These are phyloP conservation scores for Acrocyrtus sp. DNA, from an alignment of 2,888 invertebrate species.

Conservation along the genomic window DNA sequence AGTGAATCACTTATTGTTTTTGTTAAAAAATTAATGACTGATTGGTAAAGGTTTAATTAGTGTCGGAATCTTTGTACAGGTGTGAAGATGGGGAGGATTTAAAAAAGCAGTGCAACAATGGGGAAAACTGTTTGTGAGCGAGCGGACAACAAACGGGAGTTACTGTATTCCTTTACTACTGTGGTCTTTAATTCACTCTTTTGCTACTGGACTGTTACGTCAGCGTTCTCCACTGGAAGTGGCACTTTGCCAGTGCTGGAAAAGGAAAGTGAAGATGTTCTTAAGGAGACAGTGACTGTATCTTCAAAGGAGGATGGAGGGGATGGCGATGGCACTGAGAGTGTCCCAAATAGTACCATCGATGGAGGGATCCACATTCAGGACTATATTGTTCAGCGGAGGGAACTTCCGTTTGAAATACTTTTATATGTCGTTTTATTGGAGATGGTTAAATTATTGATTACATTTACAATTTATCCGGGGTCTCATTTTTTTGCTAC, in stretches of 20 bases:
- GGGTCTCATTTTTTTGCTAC: constrained; percentile 40
- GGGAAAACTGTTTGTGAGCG: constrained; percentile 31
- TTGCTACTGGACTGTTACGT: constrained; percentile 31
- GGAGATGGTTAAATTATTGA: constrained; percentile 53
- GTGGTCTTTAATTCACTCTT: constrained; percentile 31
- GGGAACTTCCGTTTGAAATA: constrained; percentile 48
- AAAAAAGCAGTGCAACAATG: too few species aligned
- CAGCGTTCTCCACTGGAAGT: constrained; percentile 8
- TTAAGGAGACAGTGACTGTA: background rate
- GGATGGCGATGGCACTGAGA: too few species aligned
- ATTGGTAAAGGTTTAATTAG: too few species aligned
- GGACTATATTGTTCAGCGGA: constrained; percentile 24
- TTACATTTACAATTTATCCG: constrained; percentile 43
- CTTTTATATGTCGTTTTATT: constrained; percentile 33
- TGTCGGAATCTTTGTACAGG: too few species aligned
- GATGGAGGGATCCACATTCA: too few species aligned
- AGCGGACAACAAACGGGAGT: constrained; percentile 41
- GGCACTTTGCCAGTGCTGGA: background rate
- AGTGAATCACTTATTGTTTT: too few species aligned
- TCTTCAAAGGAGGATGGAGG: too few species aligned
- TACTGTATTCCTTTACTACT: constrained; percentile 36
- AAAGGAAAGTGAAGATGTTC: constrained; percentile 10
- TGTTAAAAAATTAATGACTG: too few species aligned
- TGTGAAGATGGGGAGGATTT: too few species aligned
- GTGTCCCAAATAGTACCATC: too few species aligned